Evolutionary conservation across 2,113 vertebrate genomes (phyloP).

Genomic region (Chelonoidis abingdonii): DNA sequence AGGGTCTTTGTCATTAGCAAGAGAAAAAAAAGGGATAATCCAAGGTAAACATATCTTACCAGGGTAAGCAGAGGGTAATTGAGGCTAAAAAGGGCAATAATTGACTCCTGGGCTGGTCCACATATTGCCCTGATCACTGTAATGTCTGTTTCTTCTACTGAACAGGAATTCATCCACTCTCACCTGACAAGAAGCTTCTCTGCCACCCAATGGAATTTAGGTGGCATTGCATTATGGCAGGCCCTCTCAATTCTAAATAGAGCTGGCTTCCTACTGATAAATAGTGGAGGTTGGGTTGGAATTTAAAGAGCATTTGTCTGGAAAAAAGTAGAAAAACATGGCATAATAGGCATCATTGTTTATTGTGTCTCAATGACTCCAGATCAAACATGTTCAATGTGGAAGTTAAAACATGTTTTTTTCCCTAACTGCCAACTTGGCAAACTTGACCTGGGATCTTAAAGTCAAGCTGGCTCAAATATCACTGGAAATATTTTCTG

Average conservation of each 20-base stretch:
- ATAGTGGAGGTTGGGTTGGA: rapidly evolving
- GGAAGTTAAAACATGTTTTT: rapidly evolving
- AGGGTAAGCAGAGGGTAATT: background rate
- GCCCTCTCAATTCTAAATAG: background rate
- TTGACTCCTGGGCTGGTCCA: background rate
- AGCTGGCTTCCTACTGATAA: rapidly evolving
- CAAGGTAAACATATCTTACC: background rate
- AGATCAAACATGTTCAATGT: background rate
- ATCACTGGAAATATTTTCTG: background rate
- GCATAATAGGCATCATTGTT: background rate
- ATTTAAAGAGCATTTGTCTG: background rate
- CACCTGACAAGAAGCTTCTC: conserved; percentile 3
- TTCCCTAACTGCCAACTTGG: rapidly evolving
- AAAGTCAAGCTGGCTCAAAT: background rate
- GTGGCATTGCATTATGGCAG: background rate
- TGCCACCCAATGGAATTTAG: conserved; percentile 67
- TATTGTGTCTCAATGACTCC: background rate
- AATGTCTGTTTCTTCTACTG: background rate
- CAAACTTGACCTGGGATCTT: background rate
- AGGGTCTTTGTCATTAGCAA: background rate
- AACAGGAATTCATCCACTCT: rapidly evolving
- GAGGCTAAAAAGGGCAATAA: background rate
- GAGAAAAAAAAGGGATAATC: background rate
- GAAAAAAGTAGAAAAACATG: background rate
- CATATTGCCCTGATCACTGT: rapidly evolving